Base-by-base conservation (phyloP, 2,113 vertebrate species). In the Neopipo cinnamomea region DNA sequence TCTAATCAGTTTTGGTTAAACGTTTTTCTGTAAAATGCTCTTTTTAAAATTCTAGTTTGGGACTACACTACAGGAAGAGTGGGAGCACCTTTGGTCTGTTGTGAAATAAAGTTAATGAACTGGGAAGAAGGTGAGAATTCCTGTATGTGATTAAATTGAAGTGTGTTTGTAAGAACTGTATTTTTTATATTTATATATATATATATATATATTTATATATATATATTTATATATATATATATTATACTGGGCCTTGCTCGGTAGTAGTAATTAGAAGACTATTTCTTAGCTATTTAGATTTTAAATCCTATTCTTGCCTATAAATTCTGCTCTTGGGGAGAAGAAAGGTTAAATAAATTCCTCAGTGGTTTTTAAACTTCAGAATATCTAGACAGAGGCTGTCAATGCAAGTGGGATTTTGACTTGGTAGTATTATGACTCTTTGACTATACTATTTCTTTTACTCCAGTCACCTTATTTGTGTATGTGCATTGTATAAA, bases 11-110 rank as follows among this genome's bases (percentile, higher is more conserved):
- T 35, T 65, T 87, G 28, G 14, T 39, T 77, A 39, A 20, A 10
- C 2, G 12, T 11, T 80, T 88, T 66, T 87, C 22, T 25, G 25
- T 89, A 85, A 93, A 70, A 66, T 55, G 5, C 8, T 33, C 14
- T 81, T 74, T 11, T 85, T 88, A 65, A 65, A 22, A 47, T 94
- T 95, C 39, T 88, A 99, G 99, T 98, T 95, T 99, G 98, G 98
- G 99, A 99, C 97, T 99, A 99, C 94, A 99, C 98, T 93, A 99
- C 99, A 50, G 99, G 99, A 88, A 98, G 99, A 98, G 99, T 99
- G 55, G 99, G 99, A 89, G 99, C 98, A 13, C 99, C 99, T 7
- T 97, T 99, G 95, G 98, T 99, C 88, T 99, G 99, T 97, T 99
- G 98, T 97, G 99, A 99, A 97, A 98, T 99, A 96, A 99, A 98